Percentiles rank a stretch among this genome's conserved stretches.
Conservation (phyloP, 1,140 invertebrate genomes). For the Leptoteleia sp. region DNA sequence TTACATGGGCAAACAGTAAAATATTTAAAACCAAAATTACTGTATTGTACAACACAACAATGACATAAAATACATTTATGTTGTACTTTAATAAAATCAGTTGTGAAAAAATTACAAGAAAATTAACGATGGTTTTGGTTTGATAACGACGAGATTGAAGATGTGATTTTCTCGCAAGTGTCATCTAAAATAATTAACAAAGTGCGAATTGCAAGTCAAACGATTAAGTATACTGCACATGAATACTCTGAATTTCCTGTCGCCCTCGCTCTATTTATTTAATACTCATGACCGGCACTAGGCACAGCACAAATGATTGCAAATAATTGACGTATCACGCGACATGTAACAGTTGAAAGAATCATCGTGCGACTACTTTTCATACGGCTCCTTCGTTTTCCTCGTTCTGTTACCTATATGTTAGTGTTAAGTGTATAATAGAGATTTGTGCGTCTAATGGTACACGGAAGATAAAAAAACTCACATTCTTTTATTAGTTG, state of each 20-base stretch:
- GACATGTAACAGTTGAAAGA: conserved; percentile 41
- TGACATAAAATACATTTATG: too few species aligned
- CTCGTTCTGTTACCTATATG: conserved; percentile 12
- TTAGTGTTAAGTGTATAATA: conserved; percentile 2
- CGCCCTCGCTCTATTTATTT: conserved; percentile 66
- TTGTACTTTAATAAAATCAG: too few species aligned
- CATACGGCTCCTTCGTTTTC: conserved; percentile 32
- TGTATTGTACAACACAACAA: too few species aligned
- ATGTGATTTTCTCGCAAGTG: conserved; percentile 31
- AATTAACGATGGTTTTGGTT: neutral
- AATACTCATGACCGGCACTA: conserved; percentile 45
- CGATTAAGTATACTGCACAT: conserved; percentile 23
- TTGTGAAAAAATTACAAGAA: neutral
- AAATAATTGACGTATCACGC: conserved; percentile 58
- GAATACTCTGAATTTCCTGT: conserved; percentile 54
- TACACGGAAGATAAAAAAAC: conserved; percentile 1
- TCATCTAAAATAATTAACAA: conserved; percentile 46
- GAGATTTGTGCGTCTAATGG: neutral
- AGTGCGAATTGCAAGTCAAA: conserved; percentile 45
- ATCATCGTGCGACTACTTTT: conserved; percentile 43
- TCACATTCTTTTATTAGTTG: neutral
- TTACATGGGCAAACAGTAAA: too few species aligned
- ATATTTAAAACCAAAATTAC: too few species aligned
- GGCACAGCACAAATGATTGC: conserved; percentile 51
- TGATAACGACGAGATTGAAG: neutral